A percentile compares a stretch with the other conserved stretches of the same genome.
These are phyloP conservation scores for Euspilapteryx auroguttella DNA, from an alignment of 2,888 invertebrate genomes.

Conservation along the genomic window DNA sequence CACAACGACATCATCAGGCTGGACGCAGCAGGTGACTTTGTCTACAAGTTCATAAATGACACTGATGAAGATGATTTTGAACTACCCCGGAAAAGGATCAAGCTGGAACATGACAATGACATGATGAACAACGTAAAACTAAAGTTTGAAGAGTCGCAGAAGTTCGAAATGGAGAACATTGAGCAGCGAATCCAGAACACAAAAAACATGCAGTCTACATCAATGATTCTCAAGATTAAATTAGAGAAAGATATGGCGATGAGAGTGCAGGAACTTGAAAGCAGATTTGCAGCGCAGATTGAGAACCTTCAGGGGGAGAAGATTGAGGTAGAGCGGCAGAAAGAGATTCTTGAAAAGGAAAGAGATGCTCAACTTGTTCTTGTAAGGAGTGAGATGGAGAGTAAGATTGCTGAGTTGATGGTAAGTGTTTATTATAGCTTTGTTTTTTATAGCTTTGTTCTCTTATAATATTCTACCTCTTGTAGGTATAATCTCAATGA, in stretches of 20 bases:
- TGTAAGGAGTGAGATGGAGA: slow-evolving; percentile 32
- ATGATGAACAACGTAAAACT: slow-evolving; percentile 32
- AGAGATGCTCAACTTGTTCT: slow-evolving; percentile 30
- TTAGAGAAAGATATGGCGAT: slow-evolving; percentile 39
- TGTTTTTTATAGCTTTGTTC: too few relatives aligned
- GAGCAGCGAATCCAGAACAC: slow-evolving; percentile 41
- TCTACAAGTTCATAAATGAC: slow-evolving; percentile 25
- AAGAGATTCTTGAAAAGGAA: slow-evolving; percentile 35
- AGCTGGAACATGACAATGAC: slow-evolving; percentile 17
- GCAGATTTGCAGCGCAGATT: slow-evolving; percentile 38
- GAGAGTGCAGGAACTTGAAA: slow-evolving; percentile 42
- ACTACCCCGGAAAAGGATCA: slow-evolving; percentile 29
- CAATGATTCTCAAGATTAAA: slow-evolving; percentile 37
- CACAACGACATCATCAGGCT: slow-evolving; percentile 31
- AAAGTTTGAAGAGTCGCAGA: slow-evolving; percentile 45
- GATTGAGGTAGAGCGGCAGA: slow-evolving; percentile 46
- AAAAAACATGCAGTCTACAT: slow-evolving; percentile 33
- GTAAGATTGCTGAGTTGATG: slow-evolving; percentile 31
- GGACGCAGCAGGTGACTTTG: slow-evolving; percentile 30
- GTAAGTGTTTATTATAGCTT: slow-evolving; percentile 17
- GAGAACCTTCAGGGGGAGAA: slow-evolving; percentile 46
- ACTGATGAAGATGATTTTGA: slow-evolving; percentile 14
- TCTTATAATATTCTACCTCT: too few relatives aligned
- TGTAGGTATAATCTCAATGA: too few relatives aligned
- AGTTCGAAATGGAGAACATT: slow-evolving; percentile 34